Conservation (phyloP, 1,140 invertebrate genomes). For the Ceratina calcarata region DNA sequence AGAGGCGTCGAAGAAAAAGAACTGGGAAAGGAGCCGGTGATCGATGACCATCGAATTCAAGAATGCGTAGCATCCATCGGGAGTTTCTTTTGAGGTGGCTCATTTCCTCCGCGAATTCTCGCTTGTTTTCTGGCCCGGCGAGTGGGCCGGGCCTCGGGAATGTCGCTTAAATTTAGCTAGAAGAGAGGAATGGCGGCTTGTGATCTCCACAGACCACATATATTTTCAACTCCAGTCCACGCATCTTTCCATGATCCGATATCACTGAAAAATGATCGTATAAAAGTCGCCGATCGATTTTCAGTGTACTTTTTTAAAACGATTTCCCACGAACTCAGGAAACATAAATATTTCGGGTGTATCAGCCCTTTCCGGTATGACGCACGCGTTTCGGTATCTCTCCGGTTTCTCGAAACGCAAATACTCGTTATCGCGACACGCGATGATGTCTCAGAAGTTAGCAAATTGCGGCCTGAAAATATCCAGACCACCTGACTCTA, state of each 20-base stretch:
- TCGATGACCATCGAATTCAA: constrained; percentile 45
- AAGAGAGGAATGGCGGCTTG: constrained; percentile 63
- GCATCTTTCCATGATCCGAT: constrained; percentile 51
- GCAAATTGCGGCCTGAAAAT: too few relatives aligned
- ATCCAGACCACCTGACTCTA: too few relatives aligned
- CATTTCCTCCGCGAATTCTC: constrained; percentile 43
- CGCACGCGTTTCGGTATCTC: background rate
- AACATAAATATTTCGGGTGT: constrained; percentile 3
- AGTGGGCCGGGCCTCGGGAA: constrained; percentile 28
- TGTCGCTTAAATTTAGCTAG: constrained; percentile 68
- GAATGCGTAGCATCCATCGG: constrained; percentile 39
- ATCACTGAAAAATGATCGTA: constrained; percentile 49
- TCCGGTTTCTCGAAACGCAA: constrained; percentile 44
- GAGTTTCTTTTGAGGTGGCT: constrained; percentile 36
- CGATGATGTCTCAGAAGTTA: background rate
- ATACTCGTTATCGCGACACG: constrained; percentile 46
- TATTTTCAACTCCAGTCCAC: constrained; percentile 59
- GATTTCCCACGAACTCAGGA: background rate
- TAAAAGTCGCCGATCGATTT: constrained; percentile 34
- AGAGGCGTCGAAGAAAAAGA: background rate
- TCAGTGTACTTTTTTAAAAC: too few relatives aligned
- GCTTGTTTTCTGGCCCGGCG: constrained; percentile 32
- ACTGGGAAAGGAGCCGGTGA: background rate
- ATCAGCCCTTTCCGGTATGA: constrained; percentile 17
- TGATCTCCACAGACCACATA: constrained; percentile 64